phyloP scores from a whole-genome alignment of 2,113 vertebrate genomes.

The Pelecanoides urinatrix region DNA sequence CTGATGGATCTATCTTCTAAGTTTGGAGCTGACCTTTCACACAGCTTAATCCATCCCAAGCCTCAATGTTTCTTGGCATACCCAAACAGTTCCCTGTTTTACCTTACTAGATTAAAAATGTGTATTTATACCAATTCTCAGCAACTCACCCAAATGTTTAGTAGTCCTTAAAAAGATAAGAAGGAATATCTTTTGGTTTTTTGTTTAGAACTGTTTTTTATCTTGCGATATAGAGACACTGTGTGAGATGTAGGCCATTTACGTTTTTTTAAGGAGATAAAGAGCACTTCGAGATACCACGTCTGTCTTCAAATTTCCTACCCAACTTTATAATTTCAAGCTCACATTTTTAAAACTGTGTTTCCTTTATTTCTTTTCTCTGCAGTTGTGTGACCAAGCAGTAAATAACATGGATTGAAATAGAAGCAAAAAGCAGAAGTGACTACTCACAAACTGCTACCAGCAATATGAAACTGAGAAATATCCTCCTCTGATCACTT shows the following conservation, averaged over 20 bases:
- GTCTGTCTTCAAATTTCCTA: background rate
- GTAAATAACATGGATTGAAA: background rate
- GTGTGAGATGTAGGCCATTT: background rate
- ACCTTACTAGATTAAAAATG: background rate
- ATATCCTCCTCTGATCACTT: background rate
- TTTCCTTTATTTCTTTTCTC: background rate
- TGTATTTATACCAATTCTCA: background rate
- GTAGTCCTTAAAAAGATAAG: background rate
- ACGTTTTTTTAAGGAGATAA: background rate
- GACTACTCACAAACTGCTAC: background rate
- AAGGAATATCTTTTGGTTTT: background rate
- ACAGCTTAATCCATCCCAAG: background rate
- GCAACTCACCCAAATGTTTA: background rate
- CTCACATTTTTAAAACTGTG: background rate
- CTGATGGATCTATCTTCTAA: background rate
- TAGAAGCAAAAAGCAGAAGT: background rate
- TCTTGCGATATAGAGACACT: background rate
- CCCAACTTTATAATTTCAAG: background rate
- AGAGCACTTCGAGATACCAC: rapidly evolving
- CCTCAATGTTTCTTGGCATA: background rate
- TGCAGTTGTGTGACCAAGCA: background rate
- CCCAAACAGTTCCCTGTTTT: background rate
- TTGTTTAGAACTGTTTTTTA: background rate
- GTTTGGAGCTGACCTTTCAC: background rate
- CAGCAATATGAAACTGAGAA: background rate